A percentile compares a stretch with the other conserved stretches of the same genome.
These are phyloP conservation scores for Dryas iulia DNA, from an alignment of 1,140 invertebrate species.

Conservation along the genomic window DNA sequence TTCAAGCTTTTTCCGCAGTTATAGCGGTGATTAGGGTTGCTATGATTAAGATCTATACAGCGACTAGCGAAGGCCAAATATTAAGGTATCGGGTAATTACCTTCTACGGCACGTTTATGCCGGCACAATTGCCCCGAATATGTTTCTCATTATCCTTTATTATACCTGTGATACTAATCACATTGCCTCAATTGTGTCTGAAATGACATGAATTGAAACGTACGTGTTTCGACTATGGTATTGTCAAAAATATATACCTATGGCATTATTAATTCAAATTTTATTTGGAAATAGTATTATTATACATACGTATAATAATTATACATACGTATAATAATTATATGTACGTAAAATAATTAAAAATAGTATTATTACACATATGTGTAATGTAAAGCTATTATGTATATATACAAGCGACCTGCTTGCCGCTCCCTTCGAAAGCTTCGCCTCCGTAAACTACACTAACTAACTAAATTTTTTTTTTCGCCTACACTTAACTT, in stretches of 20 bases:
- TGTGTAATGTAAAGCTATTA: no score
- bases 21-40: slow-evolving; percentile 25
- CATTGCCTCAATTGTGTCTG: slow-evolving; percentile 34
- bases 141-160: slow-evolving; percentile 48
- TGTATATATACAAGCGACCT: no score
- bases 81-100: slow-evolving; percentile 38
- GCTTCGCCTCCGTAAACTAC: no score
- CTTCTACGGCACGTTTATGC: slow-evolving; percentile 36
- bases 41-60: slow-evolving; percentile 38
- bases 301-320: no score
- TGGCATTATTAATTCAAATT: no score
- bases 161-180: slow-evolving; percentile 39
- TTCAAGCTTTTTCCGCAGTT: slow-evolving; percentile 26
- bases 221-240: slow-evolving; percentile 20
- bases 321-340: no score
- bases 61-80: slow-evolving; percentile 34
- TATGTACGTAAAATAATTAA: no score
- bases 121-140: slow-evolving; percentile 41
- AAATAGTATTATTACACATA: no score
- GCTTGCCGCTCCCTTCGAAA: no score
- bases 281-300: no score
- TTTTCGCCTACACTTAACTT: no score
- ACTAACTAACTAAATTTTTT: no score
- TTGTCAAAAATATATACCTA: neutral
- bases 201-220: slow-evolving; percentile 33